phyloP scores from a whole-genome alignment of 2,888 invertebrate genomes.

The Tipula vernalis region DNA sequence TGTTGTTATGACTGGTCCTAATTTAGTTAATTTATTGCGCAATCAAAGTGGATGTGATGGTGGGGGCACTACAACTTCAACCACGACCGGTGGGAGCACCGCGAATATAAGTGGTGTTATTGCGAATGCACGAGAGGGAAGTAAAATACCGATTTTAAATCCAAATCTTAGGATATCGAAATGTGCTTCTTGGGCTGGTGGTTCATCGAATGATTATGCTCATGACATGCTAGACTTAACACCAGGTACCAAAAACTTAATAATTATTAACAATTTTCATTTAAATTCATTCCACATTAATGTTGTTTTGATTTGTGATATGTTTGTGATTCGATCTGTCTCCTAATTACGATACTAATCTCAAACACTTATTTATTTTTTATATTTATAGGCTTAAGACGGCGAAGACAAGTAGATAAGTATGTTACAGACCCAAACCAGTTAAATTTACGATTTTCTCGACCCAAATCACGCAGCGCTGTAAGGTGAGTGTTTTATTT shows the following conservation, averaged over 20 bases:
- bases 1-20: constrained; percentile 21
- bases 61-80: constrained; percentile 12
- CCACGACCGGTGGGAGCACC: constrained; percentile 15
- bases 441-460: constrained; percentile 64
- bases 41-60: not conserved
- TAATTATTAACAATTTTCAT: not conserved
- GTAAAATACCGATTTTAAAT: constrained; percentile 49
- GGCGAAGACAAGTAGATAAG: constrained; percentile 66
- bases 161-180: constrained; percentile 49
- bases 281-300: not conserved
- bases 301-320: not conserved
- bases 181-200: constrained; percentile 56
- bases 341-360: not conserved
- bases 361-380: not conserved
- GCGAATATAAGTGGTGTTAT: constrained; percentile 10
- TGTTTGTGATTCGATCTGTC: not conserved
- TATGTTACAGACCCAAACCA: constrained; percentile 77
- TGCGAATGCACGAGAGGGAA: constrained; percentile 26
- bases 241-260: constrained; percentile 35
- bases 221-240: constrained; percentile 39
- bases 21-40: not conserved
- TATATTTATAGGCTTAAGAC: constrained; percentile 46
- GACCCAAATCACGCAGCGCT: constrained; percentile 43
- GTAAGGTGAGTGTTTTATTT: constrained; percentile 26
- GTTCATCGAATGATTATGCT: constrained; percentile 25